Evolutionary conservation across 1,140 invertebrate genomes (phyloP).

Genomic region (Stegodyphus mimosarum): DNA sequence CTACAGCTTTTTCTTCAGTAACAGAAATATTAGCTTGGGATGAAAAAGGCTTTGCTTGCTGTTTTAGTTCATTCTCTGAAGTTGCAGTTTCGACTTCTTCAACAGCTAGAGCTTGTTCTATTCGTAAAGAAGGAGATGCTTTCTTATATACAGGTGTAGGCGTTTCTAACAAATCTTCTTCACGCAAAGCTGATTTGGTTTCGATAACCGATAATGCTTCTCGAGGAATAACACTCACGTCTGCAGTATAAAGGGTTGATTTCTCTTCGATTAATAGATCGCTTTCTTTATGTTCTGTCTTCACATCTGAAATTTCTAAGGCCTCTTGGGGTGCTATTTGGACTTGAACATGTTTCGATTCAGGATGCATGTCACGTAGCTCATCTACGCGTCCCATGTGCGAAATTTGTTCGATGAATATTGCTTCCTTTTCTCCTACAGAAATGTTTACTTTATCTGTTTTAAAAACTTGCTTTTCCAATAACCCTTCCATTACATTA

Average conservation of each 20-base stretch:
- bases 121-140: conserved; percentile 47
- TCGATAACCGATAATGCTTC: conserved; percentile 37
- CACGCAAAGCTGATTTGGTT: conserved; percentile 31
- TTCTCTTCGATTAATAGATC: conserved; percentile 14
- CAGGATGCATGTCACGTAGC: conserved; percentile 5
- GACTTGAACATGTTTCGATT: not conserved
- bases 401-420: conserved; percentile 28
- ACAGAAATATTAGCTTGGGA: conserved; percentile 28
- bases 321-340: conserved; percentile 31
- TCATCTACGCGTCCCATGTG: conserved; percentile 10
- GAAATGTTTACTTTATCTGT: conserved; percentile 17
- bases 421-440: conserved; percentile 26
- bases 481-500: conserved; percentile 42
- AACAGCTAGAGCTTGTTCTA: conserved; percentile 60
- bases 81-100: conserved; percentile 60
- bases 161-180: conserved; percentile 48
- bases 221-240: conserved; percentile 10
- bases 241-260: not conserved
- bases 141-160: conserved; percentile 39
- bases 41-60: conserved; percentile 31
- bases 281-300: conserved; percentile 25
- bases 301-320: conserved; percentile 33
- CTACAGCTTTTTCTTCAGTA: conserved; percentile 53
- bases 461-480: not conserved
- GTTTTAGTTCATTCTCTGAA: conserved; percentile 61